These are phyloP conservation scores for Drosophila sechellia DNA, from an alignment of 1,140 invertebrate species.

Conservation along the genomic window DNA sequence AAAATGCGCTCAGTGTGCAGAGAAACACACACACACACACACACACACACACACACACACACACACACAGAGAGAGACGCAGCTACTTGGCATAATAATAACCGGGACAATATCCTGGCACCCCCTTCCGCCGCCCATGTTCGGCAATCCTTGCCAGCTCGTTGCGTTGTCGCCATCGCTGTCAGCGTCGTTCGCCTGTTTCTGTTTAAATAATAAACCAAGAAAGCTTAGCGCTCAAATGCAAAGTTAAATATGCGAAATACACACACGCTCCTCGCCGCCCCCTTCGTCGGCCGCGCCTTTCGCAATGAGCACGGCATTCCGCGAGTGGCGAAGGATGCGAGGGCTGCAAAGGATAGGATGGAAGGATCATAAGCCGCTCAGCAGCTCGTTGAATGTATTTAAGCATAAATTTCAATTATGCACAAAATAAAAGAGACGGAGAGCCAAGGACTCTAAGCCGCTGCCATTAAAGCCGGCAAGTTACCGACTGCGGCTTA, in stretches of 20 bases:
- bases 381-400: constrained; percentile 73
- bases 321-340: constrained; percentile 24
- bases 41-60: background rate
- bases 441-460: constrained; percentile 37
- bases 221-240: constrained; percentile 72
- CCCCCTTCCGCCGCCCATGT: background rate
- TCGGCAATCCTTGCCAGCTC: constrained; percentile 12
- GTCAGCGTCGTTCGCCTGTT: constrained; percentile 52
- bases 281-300: background rate
- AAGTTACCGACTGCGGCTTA: constrained; percentile 63
- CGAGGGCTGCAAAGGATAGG: constrained; percentile 1
- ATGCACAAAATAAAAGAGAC: constrained; percentile 62
- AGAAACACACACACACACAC: background rate
- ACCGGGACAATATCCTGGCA: constrained; percentile 52
- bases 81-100: constrained; percentile 67
- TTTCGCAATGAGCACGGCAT: constrained; percentile 31
- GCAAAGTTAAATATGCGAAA: constrained; percentile 74
- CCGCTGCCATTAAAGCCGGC: constrained; percentile 66
- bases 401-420: constrained; percentile 75
- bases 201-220: constrained; percentile 75
- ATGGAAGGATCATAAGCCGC: constrained; percentile 63
- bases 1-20: background rate
- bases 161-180: constrained; percentile 39
- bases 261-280: constrained; percentile 37
- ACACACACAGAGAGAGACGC: background rate